Conservation (phyloP, 2,888 invertebrate genomes). For the Rhagonycha fulva region DNA sequence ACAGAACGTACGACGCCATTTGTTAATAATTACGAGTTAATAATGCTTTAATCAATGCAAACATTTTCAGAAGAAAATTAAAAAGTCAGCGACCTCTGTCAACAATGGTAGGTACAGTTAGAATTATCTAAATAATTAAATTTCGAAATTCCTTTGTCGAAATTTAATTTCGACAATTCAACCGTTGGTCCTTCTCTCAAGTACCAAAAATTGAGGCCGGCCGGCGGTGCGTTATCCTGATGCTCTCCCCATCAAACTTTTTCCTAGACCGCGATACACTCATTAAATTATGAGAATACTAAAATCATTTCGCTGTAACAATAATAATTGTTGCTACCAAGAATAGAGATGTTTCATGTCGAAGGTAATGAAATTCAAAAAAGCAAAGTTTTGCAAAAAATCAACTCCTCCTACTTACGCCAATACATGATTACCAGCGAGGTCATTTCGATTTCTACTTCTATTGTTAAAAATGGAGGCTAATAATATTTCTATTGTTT, state of each 20-base stretch:
- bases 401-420: conserved; percentile 26
- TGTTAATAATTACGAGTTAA: conserved; percentile 21
- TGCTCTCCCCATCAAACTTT: not conserved
- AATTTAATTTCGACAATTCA: not conserved
- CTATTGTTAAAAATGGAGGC: conserved; percentile 41
- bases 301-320: not conserved
- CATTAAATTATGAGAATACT: not conserved
- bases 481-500: conserved; percentile 36
- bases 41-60: conserved; percentile 20
- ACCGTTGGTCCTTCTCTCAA: not conserved
- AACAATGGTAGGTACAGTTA: not conserved
- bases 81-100: conserved; percentile 22
- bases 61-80: conserved; percentile 15
- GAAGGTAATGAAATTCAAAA: not conserved
- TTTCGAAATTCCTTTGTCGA: not conserved
- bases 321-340: not conserved
- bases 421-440: conserved; percentile 18
- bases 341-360: not conserved
- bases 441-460: conserved; percentile 19
- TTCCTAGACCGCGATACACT: not conserved
- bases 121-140: not conserved
- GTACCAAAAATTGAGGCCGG: not conserved
- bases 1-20: conserved; percentile 25
- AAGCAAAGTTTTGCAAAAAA: not conserved
- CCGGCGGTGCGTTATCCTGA: not conserved